Evolutionary conservation across 2,888 invertebrate species (phyloP), one percentile per base, ranked within the genome.

Genomic region (Xylocampa areola): DNA sequence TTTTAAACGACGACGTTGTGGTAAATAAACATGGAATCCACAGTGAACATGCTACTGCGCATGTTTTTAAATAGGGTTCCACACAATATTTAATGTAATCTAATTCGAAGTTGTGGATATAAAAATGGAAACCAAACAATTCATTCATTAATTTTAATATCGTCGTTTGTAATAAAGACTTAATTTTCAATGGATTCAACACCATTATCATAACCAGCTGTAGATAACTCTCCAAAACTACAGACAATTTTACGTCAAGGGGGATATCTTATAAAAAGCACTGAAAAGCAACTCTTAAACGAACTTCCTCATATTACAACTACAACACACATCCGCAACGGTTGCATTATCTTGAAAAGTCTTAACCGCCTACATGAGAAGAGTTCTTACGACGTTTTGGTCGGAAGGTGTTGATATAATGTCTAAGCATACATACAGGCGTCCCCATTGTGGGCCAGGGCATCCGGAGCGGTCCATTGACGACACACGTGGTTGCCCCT

Each of bases 381-480:
- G 13, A 47, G 33, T 29, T 44, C 55, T 55, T 66, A 58, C 40
- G 60, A 27, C 70, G 50, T 75, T 74, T 55, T 52, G 37, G 41
- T 53, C 23, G 21, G 49, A 48, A 61, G 48, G 74, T 66, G 62
- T 53, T 65, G 69, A 73, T 74, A 75, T 69, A 75, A 76, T 79
- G 74, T 75, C 68, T 75, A 68, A 76, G 77, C 74, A 73, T 73
- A 21, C 5, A 3, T 21, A 68, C 69, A 71, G 66, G 53, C 71
- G 65, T 70, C 65, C 65, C 76, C 76, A 87, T 90, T 90, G 88
- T 88, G 79, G 76, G 74, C 66, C 72, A 67, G 66, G 75, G 85
- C 87, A 90, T 91, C 91, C 91, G 91, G 90, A 87, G 87, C 65
- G 81, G 67, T 73, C 85, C 79, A 90, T 93, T 92, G 83, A 92